Evolutionary conservation across 2,113 vertebrate species (phyloP).

Genomic region (Podocnemis expansa): DNA sequence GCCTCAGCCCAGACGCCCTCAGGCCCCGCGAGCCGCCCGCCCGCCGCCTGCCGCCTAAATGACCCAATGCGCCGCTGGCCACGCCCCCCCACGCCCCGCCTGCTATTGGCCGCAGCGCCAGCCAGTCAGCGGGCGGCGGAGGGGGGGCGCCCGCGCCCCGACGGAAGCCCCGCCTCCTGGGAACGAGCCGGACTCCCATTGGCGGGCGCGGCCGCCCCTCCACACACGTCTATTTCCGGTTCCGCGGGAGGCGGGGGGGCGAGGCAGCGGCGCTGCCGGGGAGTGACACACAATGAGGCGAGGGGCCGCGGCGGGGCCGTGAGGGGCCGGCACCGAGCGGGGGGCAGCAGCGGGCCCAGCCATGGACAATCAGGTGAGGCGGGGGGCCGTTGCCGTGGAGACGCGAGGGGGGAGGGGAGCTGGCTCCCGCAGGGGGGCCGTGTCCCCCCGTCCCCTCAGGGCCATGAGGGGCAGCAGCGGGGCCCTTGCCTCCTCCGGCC

Average conservation of each 20-base stretch:
- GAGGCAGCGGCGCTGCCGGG: conserved; percentile 55
- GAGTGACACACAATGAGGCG: conserved; percentile 75
- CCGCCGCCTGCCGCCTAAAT: neutral
- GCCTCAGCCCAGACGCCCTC: too few species aligned
- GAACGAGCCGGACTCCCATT: neutral
- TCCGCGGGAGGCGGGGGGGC: conserved; percentile 71
- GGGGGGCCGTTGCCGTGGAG: neutral
- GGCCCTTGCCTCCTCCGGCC: neutral
- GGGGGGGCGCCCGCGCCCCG: conserved; percentile 15
- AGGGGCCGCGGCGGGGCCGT: conserved; percentile 65
- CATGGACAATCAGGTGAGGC: conserved; percentile 93
- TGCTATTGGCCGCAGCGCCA: accelerated
- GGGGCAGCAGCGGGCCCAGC: conserved; percentile 73
- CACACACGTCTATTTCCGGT: conserved; percentile 60
- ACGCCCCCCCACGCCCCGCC: neutral
- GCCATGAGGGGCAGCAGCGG: neutral
- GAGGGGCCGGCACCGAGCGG: conserved; percentile 64
- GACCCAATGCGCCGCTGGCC: neutral
- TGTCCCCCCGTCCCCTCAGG: too few species aligned
- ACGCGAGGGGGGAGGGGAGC: neutral
- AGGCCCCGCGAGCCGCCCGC: neutral
- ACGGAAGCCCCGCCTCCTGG: neutral
- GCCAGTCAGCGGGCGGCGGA: neutral
- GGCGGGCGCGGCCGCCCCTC: neutral
- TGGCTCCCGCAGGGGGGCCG: too few species aligned